These are phyloP conservation scores for Cochlearius cochlearius DNA, from an alignment of 2,113 vertebrate genomes.

Conservation along the genomic window DNA sequence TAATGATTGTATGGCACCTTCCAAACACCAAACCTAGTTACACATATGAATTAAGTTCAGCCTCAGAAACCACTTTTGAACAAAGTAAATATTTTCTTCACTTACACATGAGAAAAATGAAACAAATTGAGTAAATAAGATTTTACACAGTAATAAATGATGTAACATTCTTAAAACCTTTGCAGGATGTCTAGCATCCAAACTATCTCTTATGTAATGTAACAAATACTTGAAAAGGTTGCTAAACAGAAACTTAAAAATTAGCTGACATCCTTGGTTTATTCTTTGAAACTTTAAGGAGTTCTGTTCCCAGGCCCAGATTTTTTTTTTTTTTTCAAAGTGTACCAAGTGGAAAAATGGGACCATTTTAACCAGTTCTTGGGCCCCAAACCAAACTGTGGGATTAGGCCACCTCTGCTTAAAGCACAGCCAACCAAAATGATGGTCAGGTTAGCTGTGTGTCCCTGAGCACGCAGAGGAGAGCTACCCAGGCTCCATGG, in stretches of 20 bases:
- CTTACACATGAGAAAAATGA: slow-evolving; percentile 31
- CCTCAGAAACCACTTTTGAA: slow-evolving; percentile 4
- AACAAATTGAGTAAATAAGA: slow-evolving; percentile 38
- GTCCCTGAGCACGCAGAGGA: not conserved
- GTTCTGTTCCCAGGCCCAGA: not conserved
- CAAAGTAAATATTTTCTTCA: slow-evolving; percentile 56
- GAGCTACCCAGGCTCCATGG: not conserved
- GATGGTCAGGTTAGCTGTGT: not conserved
- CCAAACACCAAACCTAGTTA: slow-evolving; percentile 61
- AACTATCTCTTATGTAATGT: not conserved
- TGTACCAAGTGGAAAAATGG: accelerated
- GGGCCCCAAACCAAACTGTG: not conserved
- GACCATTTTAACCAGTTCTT: not conserved
- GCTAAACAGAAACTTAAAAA: not conserved
- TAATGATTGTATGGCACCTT: slow-evolving; percentile 61
- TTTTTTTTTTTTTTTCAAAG: not conserved
- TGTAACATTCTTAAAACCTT: not conserved
- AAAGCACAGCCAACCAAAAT: not conserved
- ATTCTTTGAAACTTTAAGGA: not conserved
- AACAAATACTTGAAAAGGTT: not conserved
- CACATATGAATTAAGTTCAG: slow-evolving; percentile 61
- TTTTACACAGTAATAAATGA: slow-evolving; percentile 41
- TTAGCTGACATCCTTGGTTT: not conserved
- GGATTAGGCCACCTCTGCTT: not conserved
- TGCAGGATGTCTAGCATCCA: not conserved